Percentiles rank a stretch among this genome's conserved stretches.
These are phyloP conservation scores for Geococcyx californianus DNA, from an alignment of 2,113 vertebrate genomes.

Conservation along the genomic window DNA sequence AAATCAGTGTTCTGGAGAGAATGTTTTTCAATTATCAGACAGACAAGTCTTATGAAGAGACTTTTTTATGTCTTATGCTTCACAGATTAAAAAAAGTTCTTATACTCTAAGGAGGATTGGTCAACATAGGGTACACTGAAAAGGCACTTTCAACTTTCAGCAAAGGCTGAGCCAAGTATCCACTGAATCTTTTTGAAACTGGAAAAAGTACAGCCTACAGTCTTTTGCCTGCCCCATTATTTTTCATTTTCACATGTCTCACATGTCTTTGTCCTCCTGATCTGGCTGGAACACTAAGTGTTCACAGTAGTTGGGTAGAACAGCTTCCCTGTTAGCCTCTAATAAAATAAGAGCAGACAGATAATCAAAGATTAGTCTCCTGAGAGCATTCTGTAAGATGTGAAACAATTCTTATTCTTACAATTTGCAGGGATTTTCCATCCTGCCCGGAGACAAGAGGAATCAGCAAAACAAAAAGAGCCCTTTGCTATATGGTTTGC, in stretches of 20 bases:
- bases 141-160: slow-evolving; percentile 42
- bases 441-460: not conserved
- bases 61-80: slow-evolving; percentile 24
- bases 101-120: not conserved
- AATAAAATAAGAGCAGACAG: slow-evolving; percentile 24
- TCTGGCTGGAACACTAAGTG: slow-evolving; percentile 55
- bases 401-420: not conserved
- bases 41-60: not conserved
- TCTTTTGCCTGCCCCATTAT: slow-evolving; percentile 49
- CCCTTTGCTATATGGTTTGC: not conserved
- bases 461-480: not conserved
- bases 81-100: slow-evolving; percentile 18
- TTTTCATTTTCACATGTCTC: slow-evolving; percentile 56
- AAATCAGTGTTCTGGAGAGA: not conserved
- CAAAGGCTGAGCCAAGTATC: slow-evolving; percentile 28
- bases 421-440: not conserved
- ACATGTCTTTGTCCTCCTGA: slow-evolving; percentile 49
- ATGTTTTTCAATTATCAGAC: slow-evolving; percentile 15
- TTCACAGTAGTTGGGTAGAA: not conserved
- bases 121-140: not conserved
- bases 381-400: not conserved
- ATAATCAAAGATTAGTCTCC: slow-evolving; percentile 32
- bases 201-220: slow-evolving; percentile 16
- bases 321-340: slow-evolving; percentile 28
- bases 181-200: not conserved